These are phyloP conservation scores for Schmidtea mediterranea DNA, from an alignment of 1,140 invertebrate genomes.

Conservation along the genomic window DNA sequence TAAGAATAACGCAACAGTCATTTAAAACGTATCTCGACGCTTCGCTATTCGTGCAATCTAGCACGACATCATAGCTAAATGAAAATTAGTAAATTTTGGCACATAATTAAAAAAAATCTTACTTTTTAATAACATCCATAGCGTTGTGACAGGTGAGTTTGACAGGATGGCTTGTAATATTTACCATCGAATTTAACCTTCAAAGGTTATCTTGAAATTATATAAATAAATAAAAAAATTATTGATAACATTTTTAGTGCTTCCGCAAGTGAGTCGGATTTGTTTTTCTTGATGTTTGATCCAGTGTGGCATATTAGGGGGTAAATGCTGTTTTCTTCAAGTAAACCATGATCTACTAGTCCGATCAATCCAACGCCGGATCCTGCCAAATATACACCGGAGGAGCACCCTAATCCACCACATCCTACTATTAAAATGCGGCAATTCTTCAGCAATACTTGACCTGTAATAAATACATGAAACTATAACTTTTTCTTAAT, in stretches of 20 bases:
- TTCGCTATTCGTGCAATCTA: constrained; percentile 86
- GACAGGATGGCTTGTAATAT: constrained; percentile 39
- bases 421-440: constrained; percentile 67
- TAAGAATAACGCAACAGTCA: constrained; percentile 49
- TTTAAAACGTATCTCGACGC: constrained; percentile 64
- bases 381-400: constrained; percentile 54
- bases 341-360: constrained; percentile 66
- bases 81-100: too few relatives aligned
- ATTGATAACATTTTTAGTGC: too few relatives aligned
- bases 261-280: constrained; percentile 52
- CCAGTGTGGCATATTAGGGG: constrained; percentile 62
- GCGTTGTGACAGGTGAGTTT: constrained; percentile 49
- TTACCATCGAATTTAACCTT: constrained; percentile 44
- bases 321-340: constrained; percentile 75
- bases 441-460: constrained; percentile 41
- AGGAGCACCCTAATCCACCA: constrained; percentile 77
- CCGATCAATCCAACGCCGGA: constrained; percentile 61
- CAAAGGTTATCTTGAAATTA: constrained; percentile 36
- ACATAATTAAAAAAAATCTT: too few relatives aligned
- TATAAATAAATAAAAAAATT: too few relatives aligned
- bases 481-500: too few relatives aligned
- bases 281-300: constrained; percentile 37
- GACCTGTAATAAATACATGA: constrained; percentile 32
- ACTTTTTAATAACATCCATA: constrained; percentile 38
- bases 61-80: constrained; percentile 65